These are phyloP conservation scores for Myripristis jacobus DNA, from an alignment of 2,797 vertebrate genomes.

Conservation along the genomic window DNA sequence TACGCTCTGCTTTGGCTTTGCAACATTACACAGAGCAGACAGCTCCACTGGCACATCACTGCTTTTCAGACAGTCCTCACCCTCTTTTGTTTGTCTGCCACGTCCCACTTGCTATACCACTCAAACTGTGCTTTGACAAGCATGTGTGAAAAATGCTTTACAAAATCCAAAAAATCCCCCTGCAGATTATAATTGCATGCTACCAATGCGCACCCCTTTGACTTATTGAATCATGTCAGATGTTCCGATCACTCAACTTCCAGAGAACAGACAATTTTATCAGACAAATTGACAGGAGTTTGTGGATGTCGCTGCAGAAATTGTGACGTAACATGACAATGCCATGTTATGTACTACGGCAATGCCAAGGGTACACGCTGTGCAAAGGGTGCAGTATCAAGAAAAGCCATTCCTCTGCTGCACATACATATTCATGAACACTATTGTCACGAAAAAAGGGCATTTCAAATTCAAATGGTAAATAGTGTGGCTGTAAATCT, in stretches of 20 bases:
- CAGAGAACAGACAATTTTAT: neutral
- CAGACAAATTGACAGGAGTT: slow-evolving; percentile 31
- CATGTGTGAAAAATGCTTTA: slow-evolving; percentile 48
- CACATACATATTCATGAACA: neutral
- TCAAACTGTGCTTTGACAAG: slow-evolving; percentile 67
- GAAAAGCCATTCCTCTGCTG: slow-evolving; percentile 10
- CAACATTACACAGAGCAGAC: slow-evolving; percentile 67
- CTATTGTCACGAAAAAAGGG: neutral
- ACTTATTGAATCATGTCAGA: slow-evolving; percentile 34
- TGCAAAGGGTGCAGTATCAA: neutral
- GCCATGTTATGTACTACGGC: slow-evolving; percentile 25
- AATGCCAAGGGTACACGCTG: slow-evolving; percentile 7
- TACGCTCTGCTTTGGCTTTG: slow-evolving; percentile 44
- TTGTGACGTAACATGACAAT: slow-evolving; percentile 42
- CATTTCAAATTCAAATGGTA: neutral
- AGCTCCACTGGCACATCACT: slow-evolving; percentile 50
- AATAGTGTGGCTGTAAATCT: neutral
- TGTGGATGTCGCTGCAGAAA: slow-evolving; percentile 38
- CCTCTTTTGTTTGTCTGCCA: slow-evolving; percentile 67
- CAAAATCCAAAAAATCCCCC: slow-evolving; percentile 51
- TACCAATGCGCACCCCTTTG: slow-evolving; percentile 32
- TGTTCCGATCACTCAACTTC: slow-evolving; percentile 37
- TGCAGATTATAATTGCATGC: slow-evolving; percentile 56
- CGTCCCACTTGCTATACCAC: slow-evolving; percentile 60
- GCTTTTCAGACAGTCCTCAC: slow-evolving; percentile 58